Percentiles rank a stretch among this genome's conserved stretches.
Evolutionary conservation across 2,113 vertebrate species (phyloP).

Genomic region (Gadus macrocephalus): DNA sequence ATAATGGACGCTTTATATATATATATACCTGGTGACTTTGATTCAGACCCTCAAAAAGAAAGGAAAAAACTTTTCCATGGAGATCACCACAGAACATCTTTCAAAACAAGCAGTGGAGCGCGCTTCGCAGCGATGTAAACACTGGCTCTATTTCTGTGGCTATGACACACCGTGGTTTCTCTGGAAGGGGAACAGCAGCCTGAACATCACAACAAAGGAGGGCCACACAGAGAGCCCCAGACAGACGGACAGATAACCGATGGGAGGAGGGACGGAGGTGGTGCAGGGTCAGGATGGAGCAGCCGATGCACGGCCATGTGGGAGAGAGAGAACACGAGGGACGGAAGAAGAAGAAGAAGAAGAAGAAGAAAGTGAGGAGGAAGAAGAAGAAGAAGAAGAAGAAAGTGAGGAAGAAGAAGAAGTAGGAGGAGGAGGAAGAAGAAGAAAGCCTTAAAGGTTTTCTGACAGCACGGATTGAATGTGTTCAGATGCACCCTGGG

Average conservation of each 20-base stretch:
- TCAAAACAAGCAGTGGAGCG: slow-evolving; percentile 63
- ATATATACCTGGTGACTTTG: slow-evolving; percentile 58
- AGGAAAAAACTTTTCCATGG: slow-evolving; percentile 61
- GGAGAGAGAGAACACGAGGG: not conserved
- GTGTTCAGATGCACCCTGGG: too few relatives aligned
- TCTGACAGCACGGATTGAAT: too few relatives aligned
- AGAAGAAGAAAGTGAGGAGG: too few relatives aligned
- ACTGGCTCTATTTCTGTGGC: slow-evolving; percentile 66
- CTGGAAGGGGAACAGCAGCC: slow-evolving; percentile 67
- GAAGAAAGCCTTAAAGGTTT: too few relatives aligned
- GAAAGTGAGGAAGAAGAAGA: too few relatives aligned
- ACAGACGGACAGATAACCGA: slow-evolving; percentile 36
- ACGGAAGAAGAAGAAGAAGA: too few relatives aligned
- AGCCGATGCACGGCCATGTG: not conserved
- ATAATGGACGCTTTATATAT: slow-evolving; percentile 22
- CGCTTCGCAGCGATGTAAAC: slow-evolving; percentile 70
- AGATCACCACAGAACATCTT: slow-evolving; percentile 69
- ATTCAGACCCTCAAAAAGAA: slow-evolving; percentile 34
- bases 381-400: too few relatives aligned
- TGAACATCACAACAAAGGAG: slow-evolving; percentile 63
- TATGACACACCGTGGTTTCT: slow-evolving; percentile 70
- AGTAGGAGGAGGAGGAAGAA: too few relatives aligned
- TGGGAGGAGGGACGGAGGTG: slow-evolving; percentile 2
- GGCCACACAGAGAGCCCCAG: slow-evolving; percentile 69
- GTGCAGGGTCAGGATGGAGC: not conserved